Base-by-base conservation (phyloP, 2,113 vertebrate genomes). In the Eurypyga helias region DNA sequence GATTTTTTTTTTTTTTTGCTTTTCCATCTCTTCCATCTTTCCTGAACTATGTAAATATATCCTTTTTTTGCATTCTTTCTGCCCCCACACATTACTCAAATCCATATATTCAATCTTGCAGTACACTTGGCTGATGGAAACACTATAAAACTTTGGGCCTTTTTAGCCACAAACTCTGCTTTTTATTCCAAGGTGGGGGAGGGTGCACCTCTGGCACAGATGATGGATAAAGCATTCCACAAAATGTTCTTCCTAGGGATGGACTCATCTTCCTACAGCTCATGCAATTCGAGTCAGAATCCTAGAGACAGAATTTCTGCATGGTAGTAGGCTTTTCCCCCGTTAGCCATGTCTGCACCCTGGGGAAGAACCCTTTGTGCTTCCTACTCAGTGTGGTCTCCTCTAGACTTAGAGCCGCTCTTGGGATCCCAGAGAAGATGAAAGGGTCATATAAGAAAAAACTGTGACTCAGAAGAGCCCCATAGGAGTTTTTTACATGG, bases 1-100 rank as follows among this genome's bases (percentile, higher is more conserved):
- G 70, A 71, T 79, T 61, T 82, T 70, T 69, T 55, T 72, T 52
- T 46, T 48, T 43, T 72, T 52, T 45, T 7, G 5, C 16, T 91
- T 96, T 88, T 54, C 46, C 55, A 60, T 64, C 48, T 84, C 34
- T 81, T 83, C 55, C 20, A 69, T 78, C 72, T 93, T 86, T 79
- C 57, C 49, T 87, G 57, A 76, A n/a, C 38, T 84, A 21, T 45
- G 36, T 41, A 89, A 78, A 78, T 51, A 51, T 25, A 20, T 29
- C 4, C n/a, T n/a, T 78, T 79, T 67, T 90, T 83, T 46, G 2
- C 71, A 57, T 81, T 94, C 72, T 84, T 75, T 43, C 61, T 45
- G 8, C 73, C 93, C 67, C n/a, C 33, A 82, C 54, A 71, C 25
- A 52, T 92, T 55, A 94, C 17, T 91, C 43, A 90, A 89, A 89